phyloP scores from a whole-genome alignment of 2,113 vertebrate species.

The Lycaon pictus region DNA sequence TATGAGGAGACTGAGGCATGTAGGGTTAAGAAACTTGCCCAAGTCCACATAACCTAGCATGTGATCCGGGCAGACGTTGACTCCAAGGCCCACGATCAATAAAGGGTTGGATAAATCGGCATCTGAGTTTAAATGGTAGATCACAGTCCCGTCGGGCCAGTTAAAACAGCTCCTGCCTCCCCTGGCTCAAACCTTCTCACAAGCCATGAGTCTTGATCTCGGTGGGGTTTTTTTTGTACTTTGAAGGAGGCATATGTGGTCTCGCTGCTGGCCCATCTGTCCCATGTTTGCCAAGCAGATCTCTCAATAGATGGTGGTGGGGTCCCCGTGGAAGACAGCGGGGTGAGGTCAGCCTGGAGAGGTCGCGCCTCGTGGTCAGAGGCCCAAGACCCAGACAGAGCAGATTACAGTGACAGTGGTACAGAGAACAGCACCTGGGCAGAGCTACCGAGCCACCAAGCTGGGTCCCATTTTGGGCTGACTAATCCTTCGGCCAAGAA shows the following conservation, averaged over 20 bases:
- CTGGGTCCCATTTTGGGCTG: neutral
- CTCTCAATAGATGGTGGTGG: accelerated
- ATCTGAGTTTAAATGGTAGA: neutral
- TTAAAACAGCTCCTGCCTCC: neutral
- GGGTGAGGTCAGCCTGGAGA: neutral
- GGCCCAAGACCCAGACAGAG: neutral
- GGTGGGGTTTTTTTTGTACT: neutral
- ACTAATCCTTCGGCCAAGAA: accelerated
- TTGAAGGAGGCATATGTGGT: neutral
- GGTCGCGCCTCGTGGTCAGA: neutral
- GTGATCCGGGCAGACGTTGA: neutral
- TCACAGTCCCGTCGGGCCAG: neutral
- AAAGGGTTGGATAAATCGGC: neutral
- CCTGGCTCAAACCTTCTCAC: neutral
- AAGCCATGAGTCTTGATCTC: neutral
- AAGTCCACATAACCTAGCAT: too few relatives aligned
- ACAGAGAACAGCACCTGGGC: neutral
- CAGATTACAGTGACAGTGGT: neutral
- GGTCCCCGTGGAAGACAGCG: neutral
- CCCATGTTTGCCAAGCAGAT: neutral
- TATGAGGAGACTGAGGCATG: neutral
- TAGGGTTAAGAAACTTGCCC: neutral
- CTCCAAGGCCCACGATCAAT: neutral
- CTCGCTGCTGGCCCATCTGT: neutral
- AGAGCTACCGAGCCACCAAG: neutral